Percentiles rank a stretch among this genome's conserved stretches.
Conservation (phyloP, 2,113 vertebrate species). For the Conger conger region DNA sequence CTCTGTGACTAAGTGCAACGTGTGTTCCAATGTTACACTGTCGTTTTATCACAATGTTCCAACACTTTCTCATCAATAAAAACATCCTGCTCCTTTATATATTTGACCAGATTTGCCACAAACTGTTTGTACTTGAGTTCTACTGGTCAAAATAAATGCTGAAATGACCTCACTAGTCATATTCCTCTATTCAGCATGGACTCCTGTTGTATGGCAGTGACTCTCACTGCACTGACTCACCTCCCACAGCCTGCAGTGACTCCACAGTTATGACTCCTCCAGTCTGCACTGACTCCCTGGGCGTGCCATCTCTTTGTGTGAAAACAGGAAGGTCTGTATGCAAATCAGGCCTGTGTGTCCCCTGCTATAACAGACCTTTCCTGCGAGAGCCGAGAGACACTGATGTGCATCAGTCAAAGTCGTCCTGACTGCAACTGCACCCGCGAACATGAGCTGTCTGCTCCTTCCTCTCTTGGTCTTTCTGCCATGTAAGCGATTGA, state of each 20-base stretch:
- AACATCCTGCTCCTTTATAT: too few relatives aligned
- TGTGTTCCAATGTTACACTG: too few relatives aligned
- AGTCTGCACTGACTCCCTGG: not conserved
- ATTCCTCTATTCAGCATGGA: not conserved
- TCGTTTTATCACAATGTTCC: too few relatives aligned
- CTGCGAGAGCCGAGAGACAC: not conserved
- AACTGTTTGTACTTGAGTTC: too few relatives aligned
- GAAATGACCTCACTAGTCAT: not conserved
- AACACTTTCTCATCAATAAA: too few relatives aligned
- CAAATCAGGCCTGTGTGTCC: not conserved
- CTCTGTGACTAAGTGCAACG: too few relatives aligned
- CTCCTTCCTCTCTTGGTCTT: slow-evolving; percentile 23
- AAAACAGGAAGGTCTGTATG: slow-evolving; percentile 4
- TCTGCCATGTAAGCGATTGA: slow-evolving; percentile 31
- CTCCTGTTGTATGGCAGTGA: not conserved
- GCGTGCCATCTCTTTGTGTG: not conserved
- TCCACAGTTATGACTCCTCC: not conserved
- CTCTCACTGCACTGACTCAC: too few relatives aligned
- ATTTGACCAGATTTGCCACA: too few relatives aligned
- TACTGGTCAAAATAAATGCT: too few relatives aligned
- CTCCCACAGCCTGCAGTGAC: not conserved
- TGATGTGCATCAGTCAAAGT: not conserved
- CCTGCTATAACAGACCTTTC: not conserved
- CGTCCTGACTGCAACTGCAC: not conserved
- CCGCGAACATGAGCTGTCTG: slow-evolving; percentile 27